Conservation (phyloP, 2,113 vertebrate genomes). For the Paramisgurnus dabryanus region DNA sequence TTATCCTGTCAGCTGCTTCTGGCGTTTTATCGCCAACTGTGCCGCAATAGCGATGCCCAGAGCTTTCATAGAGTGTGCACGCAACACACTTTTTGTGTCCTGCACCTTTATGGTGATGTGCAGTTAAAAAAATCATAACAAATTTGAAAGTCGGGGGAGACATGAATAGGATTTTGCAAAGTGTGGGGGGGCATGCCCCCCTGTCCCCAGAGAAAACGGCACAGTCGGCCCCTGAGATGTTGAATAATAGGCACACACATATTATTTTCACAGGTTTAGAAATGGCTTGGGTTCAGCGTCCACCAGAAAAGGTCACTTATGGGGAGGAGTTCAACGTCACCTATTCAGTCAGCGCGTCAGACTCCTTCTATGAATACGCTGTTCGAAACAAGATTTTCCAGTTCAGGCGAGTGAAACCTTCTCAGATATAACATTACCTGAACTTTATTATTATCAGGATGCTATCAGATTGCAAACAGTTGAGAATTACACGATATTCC, state of each 20-base stretch:
- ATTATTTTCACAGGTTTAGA: constrained; percentile 67
- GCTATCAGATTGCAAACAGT: background rate
- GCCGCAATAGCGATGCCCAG: too few species aligned
- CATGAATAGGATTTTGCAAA: too few species aligned
- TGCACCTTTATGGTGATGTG: too few species aligned
- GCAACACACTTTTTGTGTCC: too few species aligned
- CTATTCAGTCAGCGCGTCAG: constrained; percentile 68
- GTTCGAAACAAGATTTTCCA: constrained; percentile 72
- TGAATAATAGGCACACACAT: background rate
- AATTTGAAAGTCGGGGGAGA: too few species aligned
- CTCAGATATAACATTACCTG: background rate
- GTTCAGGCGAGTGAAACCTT: constrained; percentile 67
- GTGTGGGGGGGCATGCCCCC: too few species aligned
- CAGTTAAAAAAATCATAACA: too few species aligned
- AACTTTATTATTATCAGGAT: background rate
- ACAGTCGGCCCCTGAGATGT: background rate
- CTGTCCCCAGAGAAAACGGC: too few species aligned
- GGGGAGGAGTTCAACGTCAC: constrained; percentile 78
- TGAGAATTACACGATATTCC: background rate
- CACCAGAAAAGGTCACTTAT: constrained; percentile 69
- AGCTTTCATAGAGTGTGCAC: too few species aligned
- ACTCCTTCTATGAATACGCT: constrained; percentile 74
- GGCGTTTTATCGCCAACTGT: too few species aligned
- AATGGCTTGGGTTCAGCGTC: constrained; percentile 73
- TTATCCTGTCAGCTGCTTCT: too few species aligned